These are phyloP conservation scores for Zelleria hepariella DNA, from an alignment of 2,888 invertebrate species.

Conservation along the genomic window DNA sequence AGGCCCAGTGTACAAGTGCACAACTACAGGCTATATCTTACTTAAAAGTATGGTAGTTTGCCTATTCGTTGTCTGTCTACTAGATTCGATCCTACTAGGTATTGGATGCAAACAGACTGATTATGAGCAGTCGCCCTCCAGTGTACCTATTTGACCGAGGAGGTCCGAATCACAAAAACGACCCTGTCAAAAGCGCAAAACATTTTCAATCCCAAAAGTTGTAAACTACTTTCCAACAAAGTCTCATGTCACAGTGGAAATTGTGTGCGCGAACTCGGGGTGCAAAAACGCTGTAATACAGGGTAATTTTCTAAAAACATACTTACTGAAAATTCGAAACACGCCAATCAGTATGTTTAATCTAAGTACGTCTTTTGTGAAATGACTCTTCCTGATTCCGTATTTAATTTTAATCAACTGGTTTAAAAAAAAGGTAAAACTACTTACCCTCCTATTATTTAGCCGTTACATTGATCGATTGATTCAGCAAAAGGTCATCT, in stretches of 20 bases:
- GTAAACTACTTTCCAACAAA: not conserved
- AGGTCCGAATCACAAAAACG: not conserved
- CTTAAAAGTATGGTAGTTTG: no score
- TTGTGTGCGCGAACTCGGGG: not conserved
- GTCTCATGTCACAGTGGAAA: not conserved
- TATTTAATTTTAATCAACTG: not conserved
- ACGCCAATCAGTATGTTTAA: no score
- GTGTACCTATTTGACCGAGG: not conserved
- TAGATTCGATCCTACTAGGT: no score
- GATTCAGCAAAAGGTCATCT: no score
- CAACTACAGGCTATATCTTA: no score
- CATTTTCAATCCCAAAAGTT: not conserved
- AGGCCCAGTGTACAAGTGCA: no score
- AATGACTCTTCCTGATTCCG: not conserved
- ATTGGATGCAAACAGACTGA: no score
- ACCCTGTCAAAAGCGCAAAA: not conserved
- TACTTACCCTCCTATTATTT: not conserved
- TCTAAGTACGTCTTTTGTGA: no score
- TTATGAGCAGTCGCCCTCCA: not conserved
- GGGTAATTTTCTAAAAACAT: no score
- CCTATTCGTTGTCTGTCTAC: no score
- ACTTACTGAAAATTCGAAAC: no score
- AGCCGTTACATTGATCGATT: not conserved
- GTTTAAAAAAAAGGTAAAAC: not conserved
- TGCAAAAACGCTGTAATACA: not conserved